Percentiles rank a stretch among this genome's conserved stretches.
Evolutionary conservation across 2,888 invertebrate genomes (phyloP).

Genomic region (Plutella xylostella): DNA sequence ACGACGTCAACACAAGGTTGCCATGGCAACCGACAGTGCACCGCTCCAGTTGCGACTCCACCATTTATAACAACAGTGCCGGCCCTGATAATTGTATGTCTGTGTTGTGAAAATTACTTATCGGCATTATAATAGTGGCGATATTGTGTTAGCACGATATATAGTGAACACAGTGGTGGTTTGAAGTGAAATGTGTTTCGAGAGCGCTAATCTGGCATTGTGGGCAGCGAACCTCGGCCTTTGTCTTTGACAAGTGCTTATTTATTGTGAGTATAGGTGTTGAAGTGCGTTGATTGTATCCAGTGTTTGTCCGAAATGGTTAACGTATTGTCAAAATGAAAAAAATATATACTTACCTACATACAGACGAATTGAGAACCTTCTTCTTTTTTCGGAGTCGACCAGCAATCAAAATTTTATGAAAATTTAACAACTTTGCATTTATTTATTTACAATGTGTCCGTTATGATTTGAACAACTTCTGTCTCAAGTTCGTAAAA

Average conservation of each 20-base stretch:
- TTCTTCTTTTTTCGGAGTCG: too few relatives aligned
- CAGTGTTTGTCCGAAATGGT: neutral
- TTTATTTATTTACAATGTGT: too few relatives aligned
- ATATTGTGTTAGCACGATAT: conserved; percentile 16
- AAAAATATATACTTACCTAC: too few relatives aligned
- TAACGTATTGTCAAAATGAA: too few relatives aligned
- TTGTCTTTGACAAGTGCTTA: neutral
- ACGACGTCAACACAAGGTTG: conserved; percentile 41
- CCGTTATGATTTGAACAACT: too few relatives aligned
- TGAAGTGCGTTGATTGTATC: neutral
- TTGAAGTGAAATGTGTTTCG: conserved; percentile 23
- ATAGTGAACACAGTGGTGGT: conserved; percentile 32
- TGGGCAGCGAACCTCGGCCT: neutral
- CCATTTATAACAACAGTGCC: conserved; percentile 15
- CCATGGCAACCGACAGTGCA: conserved; percentile 38
- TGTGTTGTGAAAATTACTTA: conserved; percentile 21
- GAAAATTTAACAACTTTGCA: too few relatives aligned
- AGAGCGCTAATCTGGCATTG: neutral
- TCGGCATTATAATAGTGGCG: conserved; percentile 25
- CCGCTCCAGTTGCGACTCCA: conserved; percentile 33
- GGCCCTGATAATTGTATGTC: conserved; percentile 15
- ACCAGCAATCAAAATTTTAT: too few relatives aligned
- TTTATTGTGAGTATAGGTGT: neutral
- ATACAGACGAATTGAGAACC: too few relatives aligned
- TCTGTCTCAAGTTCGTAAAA: too few relatives aligned